Evolutionary conservation across 2,797 vertebrate species (phyloP).

Genomic region (Leptodactylus fallax): DNA sequence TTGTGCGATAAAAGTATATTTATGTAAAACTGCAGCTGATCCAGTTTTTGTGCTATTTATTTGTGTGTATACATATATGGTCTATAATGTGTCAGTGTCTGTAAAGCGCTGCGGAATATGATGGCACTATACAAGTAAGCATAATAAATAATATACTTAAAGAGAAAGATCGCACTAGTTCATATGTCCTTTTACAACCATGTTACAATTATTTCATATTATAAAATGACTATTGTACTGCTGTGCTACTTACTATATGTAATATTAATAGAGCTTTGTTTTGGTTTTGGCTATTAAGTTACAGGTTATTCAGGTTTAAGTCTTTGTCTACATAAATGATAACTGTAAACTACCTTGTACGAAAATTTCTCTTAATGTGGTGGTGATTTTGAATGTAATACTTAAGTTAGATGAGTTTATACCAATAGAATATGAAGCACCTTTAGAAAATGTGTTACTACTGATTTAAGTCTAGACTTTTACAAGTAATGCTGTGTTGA

Average conservation of each 20-base stretch:
- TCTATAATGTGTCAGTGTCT: no score
- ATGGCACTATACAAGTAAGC: no score
- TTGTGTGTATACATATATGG: not conserved
- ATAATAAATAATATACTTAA: not conserved
- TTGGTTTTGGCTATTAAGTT: not conserved
- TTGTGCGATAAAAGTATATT: not conserved
- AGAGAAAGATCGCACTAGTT: not conserved
- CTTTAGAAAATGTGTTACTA: constrained; percentile 5
- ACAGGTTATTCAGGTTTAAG: no score
- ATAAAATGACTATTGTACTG: not conserved
- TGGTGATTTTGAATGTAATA: not conserved
- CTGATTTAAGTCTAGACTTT: not conserved
- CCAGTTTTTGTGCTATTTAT: not conserved
- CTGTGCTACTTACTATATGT: not conserved
- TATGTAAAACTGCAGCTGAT: not conserved
- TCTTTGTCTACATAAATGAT: not conserved
- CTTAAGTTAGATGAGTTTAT: not conserved
- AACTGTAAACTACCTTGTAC: not conserved
- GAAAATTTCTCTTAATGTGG: not conserved
- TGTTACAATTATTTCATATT: not conserved
- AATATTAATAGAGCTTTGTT: not conserved
- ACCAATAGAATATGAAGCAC: not conserved
- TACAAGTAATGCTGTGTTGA: not conserved
- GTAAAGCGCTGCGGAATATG: no score
- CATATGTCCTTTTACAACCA: not conserved